Conservation (phyloP, 1,140 invertebrate genomes). For the Bombus sylvicola region DNA sequence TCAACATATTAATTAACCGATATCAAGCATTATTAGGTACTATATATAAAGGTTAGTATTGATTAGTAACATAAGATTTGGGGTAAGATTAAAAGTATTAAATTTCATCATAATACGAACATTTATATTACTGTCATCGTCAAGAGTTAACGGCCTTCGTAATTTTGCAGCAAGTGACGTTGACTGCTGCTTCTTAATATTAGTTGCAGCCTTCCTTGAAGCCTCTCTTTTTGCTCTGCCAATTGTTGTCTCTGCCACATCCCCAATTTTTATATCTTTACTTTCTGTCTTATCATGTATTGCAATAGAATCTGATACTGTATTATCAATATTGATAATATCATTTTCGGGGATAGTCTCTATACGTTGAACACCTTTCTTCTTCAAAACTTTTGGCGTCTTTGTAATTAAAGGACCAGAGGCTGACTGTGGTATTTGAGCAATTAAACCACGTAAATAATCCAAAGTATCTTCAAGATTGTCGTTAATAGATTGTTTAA, state of each 20-base stretch:
- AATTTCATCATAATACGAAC: conserved; percentile 30
- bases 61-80: neutral
- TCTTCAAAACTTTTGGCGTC: conserved; percentile 74
- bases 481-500: conserved; percentile 42
- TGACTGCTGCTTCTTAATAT: conserved; percentile 73
- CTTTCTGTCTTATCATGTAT: conserved; percentile 8
- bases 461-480: conserved; percentile 36
- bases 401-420: conserved; percentile 73
- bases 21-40: neutral
- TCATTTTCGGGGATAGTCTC: conserved; percentile 77
- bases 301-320: neutral
- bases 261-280: neutral
- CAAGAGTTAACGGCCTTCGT: conserved; percentile 44
- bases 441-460: conserved; percentile 50
- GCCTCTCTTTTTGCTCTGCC: conserved; percentile 66
- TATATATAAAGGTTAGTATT: neutral
- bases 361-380: conserved; percentile 66
- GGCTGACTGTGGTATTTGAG: conserved; percentile 63
- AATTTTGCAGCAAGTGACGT: conserved; percentile 55
- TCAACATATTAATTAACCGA: neutral
- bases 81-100: neutral
- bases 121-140: conserved; percentile 32
- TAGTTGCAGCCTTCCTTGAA: conserved; percentile 71
- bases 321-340: conserved; percentile 36
- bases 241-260: neutral